Conservation (phyloP, 2,888 invertebrate genomes). For the Cephus runcator region DNA sequence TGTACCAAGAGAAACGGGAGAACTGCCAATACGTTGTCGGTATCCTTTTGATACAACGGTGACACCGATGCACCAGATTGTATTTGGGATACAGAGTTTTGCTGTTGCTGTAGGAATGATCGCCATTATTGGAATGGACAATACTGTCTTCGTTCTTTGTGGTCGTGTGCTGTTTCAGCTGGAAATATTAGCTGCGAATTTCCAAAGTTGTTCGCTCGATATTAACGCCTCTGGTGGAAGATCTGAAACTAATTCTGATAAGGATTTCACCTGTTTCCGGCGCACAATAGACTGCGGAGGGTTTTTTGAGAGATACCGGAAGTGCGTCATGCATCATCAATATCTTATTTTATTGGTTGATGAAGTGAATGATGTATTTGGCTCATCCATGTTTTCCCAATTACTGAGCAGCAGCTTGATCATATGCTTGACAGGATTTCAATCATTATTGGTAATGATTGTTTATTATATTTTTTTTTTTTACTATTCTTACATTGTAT, state of each 20-base stretch:
- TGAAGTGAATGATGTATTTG: constrained; percentile 42
- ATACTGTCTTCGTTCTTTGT: constrained; percentile 31
- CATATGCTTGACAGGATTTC: constrained; percentile 56
- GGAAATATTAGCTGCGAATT: constrained; percentile 27
- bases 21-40: constrained; percentile 45
- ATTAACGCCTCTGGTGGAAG: not conserved
- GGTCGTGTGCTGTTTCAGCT: constrained; percentile 39
- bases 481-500: not conserved
- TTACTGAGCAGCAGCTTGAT: constrained; percentile 50
- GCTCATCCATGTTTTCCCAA: constrained; percentile 46
- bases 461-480: not conserved
- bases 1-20: constrained; percentile 40
- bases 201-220: not conserved
- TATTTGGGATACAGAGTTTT: constrained; percentile 36
- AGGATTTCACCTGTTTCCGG: not conserved
- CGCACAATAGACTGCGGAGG: not conserved
- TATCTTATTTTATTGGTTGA: constrained; percentile 35
- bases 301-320: constrained; percentile 8
- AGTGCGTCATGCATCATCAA: constrained; percentile 43
- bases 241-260: not conserved
- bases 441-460: constrained; percentile 41
- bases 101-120: constrained; percentile 34
- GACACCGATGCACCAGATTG: constrained; percentile 38
- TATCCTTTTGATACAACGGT: constrained; percentile 48
- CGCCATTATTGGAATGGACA: constrained; percentile 45